A percentile compares a stretch with the other conserved stretches of the same genome.
Conservation (phyloP, 1,140 invertebrate genomes). For the Chymomyza costata region DNA sequence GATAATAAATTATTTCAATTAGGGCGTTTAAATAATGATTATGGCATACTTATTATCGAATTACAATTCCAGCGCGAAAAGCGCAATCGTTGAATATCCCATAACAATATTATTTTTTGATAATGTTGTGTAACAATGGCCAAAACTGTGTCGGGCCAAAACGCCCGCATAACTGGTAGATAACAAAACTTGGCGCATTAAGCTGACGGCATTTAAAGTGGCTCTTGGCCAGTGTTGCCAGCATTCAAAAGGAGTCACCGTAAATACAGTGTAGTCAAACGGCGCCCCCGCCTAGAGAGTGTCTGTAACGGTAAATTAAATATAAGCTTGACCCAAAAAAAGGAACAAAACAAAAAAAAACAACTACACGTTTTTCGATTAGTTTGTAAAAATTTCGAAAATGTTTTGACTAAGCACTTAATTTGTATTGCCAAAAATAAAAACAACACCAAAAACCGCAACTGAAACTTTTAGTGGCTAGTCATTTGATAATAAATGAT, state of each 20-base stretch:
- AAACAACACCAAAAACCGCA: conserved; percentile 18
- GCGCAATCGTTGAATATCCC: conserved; percentile 43
- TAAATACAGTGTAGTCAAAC: too few species aligned
- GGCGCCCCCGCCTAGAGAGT: conserved; percentile 25
- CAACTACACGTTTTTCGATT: conserved; percentile 29
- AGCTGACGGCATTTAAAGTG: too few species aligned
- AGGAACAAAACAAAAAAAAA: conserved; percentile 8
- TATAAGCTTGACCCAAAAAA: conserved; percentile 68
- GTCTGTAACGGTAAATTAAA: conserved; percentile 54
- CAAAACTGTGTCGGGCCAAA: too few species aligned
- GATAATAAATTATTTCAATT: conserved; percentile 66
- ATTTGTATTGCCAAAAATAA: conserved; percentile 45
- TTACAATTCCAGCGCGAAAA: conserved; percentile 55
- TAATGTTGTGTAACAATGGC: conserved; percentile 63
- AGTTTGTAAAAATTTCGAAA: conserved; percentile 44
- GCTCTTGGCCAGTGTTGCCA: too few species aligned
- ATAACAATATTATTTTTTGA: conserved; percentile 40
- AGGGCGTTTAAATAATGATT: conserved; percentile 68
- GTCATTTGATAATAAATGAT: conserved; percentile 64
- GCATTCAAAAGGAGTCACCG: too few species aligned
- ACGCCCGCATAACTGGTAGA: too few species aligned
- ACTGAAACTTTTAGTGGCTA: conserved; percentile 13
- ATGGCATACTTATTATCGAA: conserved; percentile 62
- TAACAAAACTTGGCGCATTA: too few species aligned
- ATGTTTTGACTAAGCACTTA: conserved; percentile 55